Base-by-base conservation (phyloP, 2,888 invertebrate species). In the Tenthredo livida region DNA sequence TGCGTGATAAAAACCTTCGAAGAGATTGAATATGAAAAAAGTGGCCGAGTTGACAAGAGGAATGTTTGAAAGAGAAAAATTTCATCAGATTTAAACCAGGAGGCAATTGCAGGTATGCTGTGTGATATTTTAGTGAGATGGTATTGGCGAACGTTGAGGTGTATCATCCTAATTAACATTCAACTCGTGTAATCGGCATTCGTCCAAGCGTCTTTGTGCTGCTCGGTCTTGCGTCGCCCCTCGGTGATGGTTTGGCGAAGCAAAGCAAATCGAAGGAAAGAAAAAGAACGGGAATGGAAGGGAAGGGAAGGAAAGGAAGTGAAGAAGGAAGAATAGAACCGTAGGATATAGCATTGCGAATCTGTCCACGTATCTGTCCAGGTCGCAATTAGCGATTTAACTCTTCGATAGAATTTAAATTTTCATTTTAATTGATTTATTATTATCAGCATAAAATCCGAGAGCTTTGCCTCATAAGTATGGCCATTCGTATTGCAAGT, bases 341-440 rank as follows among this genome's bases (percentile, higher is more conserved):
- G 29, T 21, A 80, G 40, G 21, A 40, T 40, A 54, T 4, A 29
- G 29, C 29, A 67, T 90, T 89, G 89, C 89, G 88, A 90, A 90
- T 89, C 90, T 87, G 85, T 84, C 86, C 91, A 91, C 91, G 90
- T 91, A 90, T 86, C 86, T 88, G 88, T 87, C 86, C 88, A 87
- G 87, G 86, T 9, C 85, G 88, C 89, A 90, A 91, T 91, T 91
- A 91, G 90, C 88, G 90, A 89, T 89, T 90, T 89, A 89, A 89
- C 88, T 90, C 89, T 89, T 87, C 87, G 80, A 87, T 86, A 87
- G 90, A 89, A 90, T 90, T 90, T 91, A 89, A 89, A 90, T 90
- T 90, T 90, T 89, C 90, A 91, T 90, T 90, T 90, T 89, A 89
- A 91, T 90, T 91, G 89, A 90, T 91, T 91, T 90, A 91, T 91